Conservation (phyloP, 2,888 invertebrate genomes). For the Dromius quadrimaculatus region DNA sequence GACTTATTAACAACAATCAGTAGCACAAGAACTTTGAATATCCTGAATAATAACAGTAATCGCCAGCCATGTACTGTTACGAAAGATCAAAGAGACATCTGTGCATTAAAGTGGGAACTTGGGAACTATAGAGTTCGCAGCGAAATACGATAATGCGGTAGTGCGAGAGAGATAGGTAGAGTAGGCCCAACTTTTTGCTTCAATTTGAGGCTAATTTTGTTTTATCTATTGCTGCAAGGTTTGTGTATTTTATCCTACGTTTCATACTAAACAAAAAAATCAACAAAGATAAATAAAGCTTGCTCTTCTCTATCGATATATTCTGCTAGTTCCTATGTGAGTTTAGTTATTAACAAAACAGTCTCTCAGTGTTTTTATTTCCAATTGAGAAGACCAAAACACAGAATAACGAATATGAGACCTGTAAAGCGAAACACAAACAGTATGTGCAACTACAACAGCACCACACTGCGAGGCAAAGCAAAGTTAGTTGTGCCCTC, state of each 20-base stretch:
- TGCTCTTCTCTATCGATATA: no score
- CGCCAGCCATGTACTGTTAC: background rate
- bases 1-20: conserved; percentile 30
- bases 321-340: conserved; percentile 1
- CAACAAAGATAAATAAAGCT: no score
- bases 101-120: background rate
- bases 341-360: conserved; percentile 23
- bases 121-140: no score
- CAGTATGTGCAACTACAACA: conserved; percentile 4
- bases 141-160: no score
- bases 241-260: no score
- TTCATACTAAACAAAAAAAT: no score
- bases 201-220: no score
- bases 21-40: background rate
- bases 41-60: conserved; percentile 24
- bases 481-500: conserved; percentile 8
- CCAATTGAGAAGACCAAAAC: conserved; percentile 4
- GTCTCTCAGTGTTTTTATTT: conserved; percentile 23
- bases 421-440: conserved; percentile 9
- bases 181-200: no score
- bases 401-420: conserved; percentile 5
- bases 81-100: conserved; percentile 4
- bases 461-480: background rate
- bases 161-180: no score
- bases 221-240: no score